These are phyloP conservation scores for Dimorphilus gyrociliatus DNA, from an alignment of 2,888 invertebrate species.

Conservation along the genomic window DNA sequence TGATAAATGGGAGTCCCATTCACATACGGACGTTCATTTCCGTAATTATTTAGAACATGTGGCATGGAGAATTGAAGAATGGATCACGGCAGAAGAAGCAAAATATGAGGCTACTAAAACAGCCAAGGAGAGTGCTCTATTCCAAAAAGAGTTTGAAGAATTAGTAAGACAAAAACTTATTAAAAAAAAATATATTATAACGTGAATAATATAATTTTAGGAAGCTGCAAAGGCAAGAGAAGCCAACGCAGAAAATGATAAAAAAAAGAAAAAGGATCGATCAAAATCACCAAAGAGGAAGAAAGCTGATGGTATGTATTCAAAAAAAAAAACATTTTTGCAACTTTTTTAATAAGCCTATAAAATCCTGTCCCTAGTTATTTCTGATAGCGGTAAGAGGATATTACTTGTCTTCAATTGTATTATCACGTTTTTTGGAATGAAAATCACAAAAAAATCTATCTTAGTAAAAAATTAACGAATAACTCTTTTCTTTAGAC, in stretches of 20 bases:
- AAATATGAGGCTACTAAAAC: constrained; percentile 29
- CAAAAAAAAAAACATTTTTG: no score
- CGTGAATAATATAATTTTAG: no score
- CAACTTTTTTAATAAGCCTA: no score
- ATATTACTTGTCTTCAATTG: no score
- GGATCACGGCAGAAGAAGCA: constrained; percentile 32
- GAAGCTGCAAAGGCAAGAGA: constrained; percentile 5
- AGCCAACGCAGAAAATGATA: constrained; percentile 5
- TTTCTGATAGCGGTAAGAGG: no score
- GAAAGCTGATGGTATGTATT: no score
- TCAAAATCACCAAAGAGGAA: constrained; percentile 20
- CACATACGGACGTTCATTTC: no score
- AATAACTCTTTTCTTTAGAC: no score
- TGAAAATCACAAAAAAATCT: no score
- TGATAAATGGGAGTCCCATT: constrained; percentile 26
- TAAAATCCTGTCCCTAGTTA: no score
- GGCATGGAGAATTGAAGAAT: constrained; percentile 24
- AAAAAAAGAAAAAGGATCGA: constrained; percentile 6
- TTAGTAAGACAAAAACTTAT: constrained; percentile 4
- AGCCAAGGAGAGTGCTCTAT: constrained; percentile 16
- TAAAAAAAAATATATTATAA: constrained; percentile 4
- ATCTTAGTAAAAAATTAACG: no score
- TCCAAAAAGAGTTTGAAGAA: background rate
- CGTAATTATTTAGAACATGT: constrained; percentile 36
- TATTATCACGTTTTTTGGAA: no score